Conservation (phyloP, 2,888 invertebrate species). For the Palloptera scutellata region DNA sequence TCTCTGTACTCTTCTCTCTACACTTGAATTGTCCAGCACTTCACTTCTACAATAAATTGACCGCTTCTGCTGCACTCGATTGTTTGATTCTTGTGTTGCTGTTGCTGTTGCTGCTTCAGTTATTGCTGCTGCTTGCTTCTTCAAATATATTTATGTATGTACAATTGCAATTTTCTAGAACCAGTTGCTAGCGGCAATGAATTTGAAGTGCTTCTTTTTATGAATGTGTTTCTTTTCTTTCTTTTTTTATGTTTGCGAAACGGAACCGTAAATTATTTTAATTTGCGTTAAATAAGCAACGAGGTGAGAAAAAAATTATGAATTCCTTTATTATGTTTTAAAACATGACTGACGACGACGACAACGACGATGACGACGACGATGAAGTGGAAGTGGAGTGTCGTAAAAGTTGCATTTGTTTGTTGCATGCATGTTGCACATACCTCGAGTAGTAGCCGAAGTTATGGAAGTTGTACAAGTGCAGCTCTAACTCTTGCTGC, state of each 20-base stretch:
- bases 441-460: no score
- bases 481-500: conserved; percentile 17
- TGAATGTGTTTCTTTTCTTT: neutral
- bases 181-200: conserved; percentile 6
- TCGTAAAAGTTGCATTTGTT: neutral
- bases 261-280: conserved; percentile 48
- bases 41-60: conserved; percentile 10
- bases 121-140: neutral
- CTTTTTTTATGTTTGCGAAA: conserved; percentile 30
- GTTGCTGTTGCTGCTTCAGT: neutral
- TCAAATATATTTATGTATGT: neutral
- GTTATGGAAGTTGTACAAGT: no score
- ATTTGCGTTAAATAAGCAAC: conserved; percentile 47
- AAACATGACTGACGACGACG: no score
- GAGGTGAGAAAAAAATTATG: conserved; percentile 42
- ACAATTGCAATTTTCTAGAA: neutral
- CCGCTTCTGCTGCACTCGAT: conserved; percentile 11
- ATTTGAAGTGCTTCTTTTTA: no score
- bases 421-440: neutral
- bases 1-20: no score
- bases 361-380: neutral
- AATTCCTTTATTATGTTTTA: neutral
- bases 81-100: neutral
- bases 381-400: neutral
- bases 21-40: no score